Percentiles rank a stretch among this genome's conserved stretches.
These are phyloP conservation scores for Drosophila repletoides DNA, from an alignment of 1,140 invertebrate genomes.

Conservation along the genomic window DNA sequence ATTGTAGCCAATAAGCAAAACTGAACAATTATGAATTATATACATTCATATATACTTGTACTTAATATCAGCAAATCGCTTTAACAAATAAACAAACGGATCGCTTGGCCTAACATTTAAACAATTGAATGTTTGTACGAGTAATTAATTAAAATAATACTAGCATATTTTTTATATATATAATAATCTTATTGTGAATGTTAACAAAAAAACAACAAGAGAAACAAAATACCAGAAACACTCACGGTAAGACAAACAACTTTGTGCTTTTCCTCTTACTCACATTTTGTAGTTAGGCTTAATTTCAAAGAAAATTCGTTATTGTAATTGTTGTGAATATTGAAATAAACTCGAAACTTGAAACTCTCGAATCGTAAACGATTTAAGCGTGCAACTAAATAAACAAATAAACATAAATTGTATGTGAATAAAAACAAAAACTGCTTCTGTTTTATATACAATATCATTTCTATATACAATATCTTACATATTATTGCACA, in stretches of 20 bases:
- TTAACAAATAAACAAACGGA: conserved; percentile 18
- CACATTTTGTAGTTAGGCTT: conserved; percentile 77
- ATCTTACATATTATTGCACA: conserved; percentile 10
- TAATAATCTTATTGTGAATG: conserved; percentile 73
- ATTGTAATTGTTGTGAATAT: conserved; percentile 81
- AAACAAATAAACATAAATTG: conserved; percentile 66
- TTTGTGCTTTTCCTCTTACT: conserved; percentile 75
- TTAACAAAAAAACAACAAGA: conserved; percentile 38
- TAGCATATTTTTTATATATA: conserved; percentile 79
- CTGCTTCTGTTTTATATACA: conserved; percentile 20
- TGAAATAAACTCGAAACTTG: conserved; percentile 55
- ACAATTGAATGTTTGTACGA: conserved; percentile 43
- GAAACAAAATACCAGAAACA: not conserved
- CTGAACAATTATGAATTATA: conserved; percentile 9
- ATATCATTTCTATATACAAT: conserved; percentile 26
- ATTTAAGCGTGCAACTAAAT: conserved; percentile 58
- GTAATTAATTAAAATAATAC: conserved; percentile 59
- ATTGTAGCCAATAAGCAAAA: conserved; percentile 38
- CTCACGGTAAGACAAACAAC: conserved; percentile 7
- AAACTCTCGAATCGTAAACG: conserved; percentile 67
- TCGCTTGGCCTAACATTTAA: conserved; percentile 50
- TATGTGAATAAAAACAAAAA: conserved; percentile 66
- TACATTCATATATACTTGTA: conserved; percentile 22
- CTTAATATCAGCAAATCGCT: conserved; percentile 36
- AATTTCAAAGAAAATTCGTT: conserved; percentile 79